These are phyloP conservation scores for Toxotes jaculatrix DNA, from an alignment of 2,113 vertebrate genomes.

Conservation along the genomic window DNA sequence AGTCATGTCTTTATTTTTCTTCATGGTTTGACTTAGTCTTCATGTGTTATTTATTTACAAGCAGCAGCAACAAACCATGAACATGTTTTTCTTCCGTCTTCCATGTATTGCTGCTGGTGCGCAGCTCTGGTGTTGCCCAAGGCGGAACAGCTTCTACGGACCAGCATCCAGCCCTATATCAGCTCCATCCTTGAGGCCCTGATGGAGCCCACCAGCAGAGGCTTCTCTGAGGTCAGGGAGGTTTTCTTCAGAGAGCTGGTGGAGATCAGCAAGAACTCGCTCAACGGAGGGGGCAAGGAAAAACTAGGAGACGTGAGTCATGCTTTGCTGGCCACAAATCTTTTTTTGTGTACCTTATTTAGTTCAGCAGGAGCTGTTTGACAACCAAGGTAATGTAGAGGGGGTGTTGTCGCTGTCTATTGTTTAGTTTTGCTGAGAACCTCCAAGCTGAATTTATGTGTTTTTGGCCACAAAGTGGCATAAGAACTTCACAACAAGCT, in stretches of 20 bases:
- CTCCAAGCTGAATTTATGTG: no score
- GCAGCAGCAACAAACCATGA: background rate
- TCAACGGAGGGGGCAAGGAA: conserved; percentile 91
- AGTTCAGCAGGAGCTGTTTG: background rate
- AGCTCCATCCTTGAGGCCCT: conserved; percentile 95
- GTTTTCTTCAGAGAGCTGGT: conserved; percentile 95
- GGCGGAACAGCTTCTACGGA: conserved; percentile 91
- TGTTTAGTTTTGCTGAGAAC: no score
- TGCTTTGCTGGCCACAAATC: background rate
- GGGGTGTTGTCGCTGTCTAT: no score
- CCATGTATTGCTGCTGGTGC: background rate
- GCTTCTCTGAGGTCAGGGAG: conserved; percentile 93
- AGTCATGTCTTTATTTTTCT: conserved; percentile 9
- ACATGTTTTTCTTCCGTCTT: background rate
- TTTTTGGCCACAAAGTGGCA: no score
- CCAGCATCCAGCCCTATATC: conserved; percentile 93
- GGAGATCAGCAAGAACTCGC: conserved; percentile 93
- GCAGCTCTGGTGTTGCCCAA: conserved; percentile 92
- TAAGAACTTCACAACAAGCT: no score
- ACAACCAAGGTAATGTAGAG: background rate
- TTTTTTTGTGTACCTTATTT: background rate
- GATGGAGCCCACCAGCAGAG: conserved; percentile 96
- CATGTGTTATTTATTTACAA: background rate
- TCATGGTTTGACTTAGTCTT: background rate
- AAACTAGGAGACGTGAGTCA: conserved; percentile 92